phyloP scores from a whole-genome alignment of 2,113 vertebrate genomes.

The Dinomys branickii region DNA sequence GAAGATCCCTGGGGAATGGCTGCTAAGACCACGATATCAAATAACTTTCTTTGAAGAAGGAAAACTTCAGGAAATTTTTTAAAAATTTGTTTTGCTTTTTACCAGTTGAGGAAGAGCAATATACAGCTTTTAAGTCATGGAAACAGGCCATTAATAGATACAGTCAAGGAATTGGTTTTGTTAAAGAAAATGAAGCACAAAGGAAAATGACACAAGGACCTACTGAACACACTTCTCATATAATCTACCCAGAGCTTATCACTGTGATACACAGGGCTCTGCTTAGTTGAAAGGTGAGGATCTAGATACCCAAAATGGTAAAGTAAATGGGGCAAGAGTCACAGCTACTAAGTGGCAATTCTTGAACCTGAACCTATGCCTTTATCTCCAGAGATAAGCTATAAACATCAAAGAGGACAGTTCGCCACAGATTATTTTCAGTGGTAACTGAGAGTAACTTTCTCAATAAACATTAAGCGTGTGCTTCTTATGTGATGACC shows the following conservation, averaged over 20 bases:
- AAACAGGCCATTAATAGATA: background rate
- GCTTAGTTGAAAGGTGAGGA: background rate
- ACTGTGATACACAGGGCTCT: background rate
- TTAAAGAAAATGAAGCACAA: background rate
- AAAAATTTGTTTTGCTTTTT: background rate
- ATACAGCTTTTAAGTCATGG: background rate
- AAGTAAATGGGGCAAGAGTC: background rate
- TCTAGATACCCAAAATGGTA: background rate
- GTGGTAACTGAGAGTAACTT: background rate
- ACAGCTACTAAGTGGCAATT: background rate
- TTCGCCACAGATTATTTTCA: background rate
- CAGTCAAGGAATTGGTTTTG: background rate
- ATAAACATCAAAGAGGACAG: background rate
- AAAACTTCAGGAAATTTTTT: background rate
- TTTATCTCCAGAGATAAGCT: background rate
- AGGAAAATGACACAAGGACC: background rate
- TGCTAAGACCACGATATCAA: background rate
- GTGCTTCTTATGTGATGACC: background rate
- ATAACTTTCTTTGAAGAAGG: background rate
- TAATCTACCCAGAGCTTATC: background rate
- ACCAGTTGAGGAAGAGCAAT: background rate
- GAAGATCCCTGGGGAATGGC: background rate
- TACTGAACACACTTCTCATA: too few relatives aligned
- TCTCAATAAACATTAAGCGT: background rate
- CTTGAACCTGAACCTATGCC: background rate